These are phyloP conservation scores for Volucella inanis DNA, from an alignment of 2,888 invertebrate genomes.

Conservation along the genomic window DNA sequence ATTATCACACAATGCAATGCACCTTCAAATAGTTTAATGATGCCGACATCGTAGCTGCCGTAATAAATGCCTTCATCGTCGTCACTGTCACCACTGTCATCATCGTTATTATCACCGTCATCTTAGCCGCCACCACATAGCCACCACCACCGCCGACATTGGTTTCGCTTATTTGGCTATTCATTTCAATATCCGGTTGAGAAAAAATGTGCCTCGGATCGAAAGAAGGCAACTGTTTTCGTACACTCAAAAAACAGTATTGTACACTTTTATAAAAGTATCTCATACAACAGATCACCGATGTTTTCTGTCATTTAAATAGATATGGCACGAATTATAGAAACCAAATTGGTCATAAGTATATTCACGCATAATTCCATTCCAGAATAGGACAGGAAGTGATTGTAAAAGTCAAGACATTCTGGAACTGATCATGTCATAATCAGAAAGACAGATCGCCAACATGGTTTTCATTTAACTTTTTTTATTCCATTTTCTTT, in stretches of 20 bases:
- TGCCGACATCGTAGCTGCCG: slow-evolving; percentile 43
- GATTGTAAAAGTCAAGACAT: slow-evolving; percentile 22
- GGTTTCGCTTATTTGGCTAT: slow-evolving; percentile 57
- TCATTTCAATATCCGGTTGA: slow-evolving; percentile 68
- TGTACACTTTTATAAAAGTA: too few species aligned
- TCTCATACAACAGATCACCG: not conserved
- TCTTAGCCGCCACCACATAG: not conserved
- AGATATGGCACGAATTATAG: too few species aligned
- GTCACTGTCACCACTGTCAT: not conserved
- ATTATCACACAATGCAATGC: slow-evolving; percentile 51
- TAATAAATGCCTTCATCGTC: slow-evolving; percentile 20
- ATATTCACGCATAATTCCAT: not conserved
- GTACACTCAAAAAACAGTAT: not conserved
- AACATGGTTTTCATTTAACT: slow-evolving; percentile 2
- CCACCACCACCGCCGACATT: slow-evolving; percentile 13
- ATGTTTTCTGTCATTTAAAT: not conserved
- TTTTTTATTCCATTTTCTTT: not conserved
- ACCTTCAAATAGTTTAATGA: slow-evolving; percentile 55
- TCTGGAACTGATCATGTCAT: slow-evolving; percentile 8
- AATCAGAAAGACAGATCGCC: slow-evolving; percentile 27
- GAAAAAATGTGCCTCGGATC: slow-evolving; percentile 24
- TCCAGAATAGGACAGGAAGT: slow-evolving; percentile 33
- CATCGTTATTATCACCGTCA: not conserved
- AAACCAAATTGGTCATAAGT: not conserved
- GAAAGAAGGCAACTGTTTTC: slow-evolving; percentile 50